phyloP scores from a whole-genome alignment of 1,140 invertebrate genomes.

The Drosophila micromelanica region DNA sequence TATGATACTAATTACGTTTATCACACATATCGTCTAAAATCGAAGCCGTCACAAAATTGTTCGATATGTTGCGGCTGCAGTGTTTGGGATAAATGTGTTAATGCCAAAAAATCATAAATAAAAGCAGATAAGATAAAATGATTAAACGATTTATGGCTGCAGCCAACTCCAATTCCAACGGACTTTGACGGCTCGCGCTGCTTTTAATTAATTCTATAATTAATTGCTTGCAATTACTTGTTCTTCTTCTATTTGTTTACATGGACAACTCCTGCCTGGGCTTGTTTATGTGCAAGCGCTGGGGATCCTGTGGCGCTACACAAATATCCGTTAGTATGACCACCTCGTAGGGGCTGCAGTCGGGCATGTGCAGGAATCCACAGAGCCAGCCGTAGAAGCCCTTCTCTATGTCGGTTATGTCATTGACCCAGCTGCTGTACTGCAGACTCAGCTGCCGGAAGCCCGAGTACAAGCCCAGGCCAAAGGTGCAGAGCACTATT shows the following conservation, averaged over 20 bases:
- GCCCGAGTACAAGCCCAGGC: constrained; percentile 88
- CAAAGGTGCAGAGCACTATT: constrained; percentile 88
- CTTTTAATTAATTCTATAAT: not conserved
- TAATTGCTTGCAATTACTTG: not conserved
- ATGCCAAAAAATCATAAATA: constrained; percentile 3
- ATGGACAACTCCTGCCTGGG: constrained; percentile 82
- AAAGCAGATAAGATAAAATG: constrained; percentile 8
- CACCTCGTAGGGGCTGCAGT: constrained; percentile 86
- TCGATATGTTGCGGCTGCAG: constrained; percentile 39
- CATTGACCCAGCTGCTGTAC: constrained; percentile 88
- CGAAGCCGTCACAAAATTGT: constrained; percentile 45
- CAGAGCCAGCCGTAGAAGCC: constrained; percentile 92
- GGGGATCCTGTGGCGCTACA: constrained; percentile 71
- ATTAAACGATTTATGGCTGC: constrained; percentile 11
- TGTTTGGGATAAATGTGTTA: constrained; percentile 5
- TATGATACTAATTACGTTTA: constrained; percentile 57
- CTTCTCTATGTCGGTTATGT: constrained; percentile 91
- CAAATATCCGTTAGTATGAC: constrained; percentile 81
- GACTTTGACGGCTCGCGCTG: constrained; percentile 28
- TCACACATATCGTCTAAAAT: constrained; percentile 75
- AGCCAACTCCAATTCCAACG: constrained; percentile 5
- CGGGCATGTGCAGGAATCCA: constrained; percentile 87
- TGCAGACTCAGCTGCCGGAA: constrained; percentile 89
- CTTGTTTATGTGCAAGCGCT: constrained; percentile 76
- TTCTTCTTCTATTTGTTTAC: constrained; percentile 37